Base-by-base conservation (phyloP, 2,888 invertebrate species). In the Germaria angustata region DNA sequence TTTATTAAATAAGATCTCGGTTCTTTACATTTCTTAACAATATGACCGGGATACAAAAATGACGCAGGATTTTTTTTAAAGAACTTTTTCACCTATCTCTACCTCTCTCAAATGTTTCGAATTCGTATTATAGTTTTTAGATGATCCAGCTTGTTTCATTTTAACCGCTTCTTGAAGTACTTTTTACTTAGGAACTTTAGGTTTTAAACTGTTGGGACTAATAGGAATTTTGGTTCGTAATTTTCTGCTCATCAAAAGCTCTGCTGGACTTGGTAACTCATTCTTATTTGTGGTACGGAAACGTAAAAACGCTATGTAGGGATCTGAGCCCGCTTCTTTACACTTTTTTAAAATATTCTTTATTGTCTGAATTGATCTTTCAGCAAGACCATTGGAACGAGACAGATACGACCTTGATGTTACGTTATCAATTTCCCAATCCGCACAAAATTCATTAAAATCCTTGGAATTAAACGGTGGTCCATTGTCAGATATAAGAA, bases 371-470 rank as follows among this genome's bases (percentile, higher is more conserved):
- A n/a, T n/a, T n/a, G n/a, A n/a, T n/a, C n/a, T n/a, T n/a, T n/a
- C n/a, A n/a, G n/a, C n/a, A n/a, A n/a, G n/a, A n/a, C n/a, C n/a
- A n/a, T n/a, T n/a, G n/a, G n/a, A n/a, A n/a, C n/a, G n/a, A n/a
- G n/a, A n/a, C n/a, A n/a, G n/a, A n/a, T n/a, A n/a, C n/a, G n/a
- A 84, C 57, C 7, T 84, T 84, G 59, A 84, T 85, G n/a, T n/a
- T n/a, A n/a, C n/a, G n/a, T 80, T 84, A 5, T 84, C 53, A 55
- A 84, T 81, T 44, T 75, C 77, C 78, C 83, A 85, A n/a, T 22
- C 46, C n/a, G n/a, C n/a, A n/a, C n/a, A n/a, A n/a, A n/a, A n/a
- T n/a, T n/a, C n/a, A n/a, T n/a, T n/a, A n/a, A n/a, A n/a, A n/a
- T n/a, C n/a, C n/a, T n/a, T n/a, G n/a, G n/a, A n/a, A n/a, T n/a